phyloP scores from a whole-genome alignment of 1,140 invertebrate species.

The Sinella curviseta region DNA sequence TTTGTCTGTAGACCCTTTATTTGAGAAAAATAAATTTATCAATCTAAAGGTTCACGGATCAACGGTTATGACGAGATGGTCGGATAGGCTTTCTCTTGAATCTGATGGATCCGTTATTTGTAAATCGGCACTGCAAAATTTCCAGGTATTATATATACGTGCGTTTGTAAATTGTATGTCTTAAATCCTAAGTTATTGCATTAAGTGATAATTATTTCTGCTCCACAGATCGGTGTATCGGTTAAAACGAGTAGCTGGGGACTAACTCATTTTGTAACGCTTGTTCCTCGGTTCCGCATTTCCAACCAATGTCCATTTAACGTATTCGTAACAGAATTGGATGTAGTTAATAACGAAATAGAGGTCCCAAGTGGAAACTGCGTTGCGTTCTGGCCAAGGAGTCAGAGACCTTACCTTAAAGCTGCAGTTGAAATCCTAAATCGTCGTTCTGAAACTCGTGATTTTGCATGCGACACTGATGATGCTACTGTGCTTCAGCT shows the following conservation, averaged over 20 bases:
- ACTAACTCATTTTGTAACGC: slow-evolving; percentile 92
- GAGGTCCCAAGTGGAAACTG: slow-evolving; percentile 64
- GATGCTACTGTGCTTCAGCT: no score
- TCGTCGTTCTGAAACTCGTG: no score
- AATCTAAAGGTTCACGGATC: slow-evolving; percentile 67
- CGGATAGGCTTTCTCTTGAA: slow-evolving; percentile 94
- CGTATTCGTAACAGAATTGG: slow-evolving; percentile 77
- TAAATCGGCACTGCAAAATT: slow-evolving; percentile 55
- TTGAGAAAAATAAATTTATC: slow-evolving; percentile 90
- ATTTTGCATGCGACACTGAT: no score
- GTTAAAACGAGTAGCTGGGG: slow-evolving; percentile 87
- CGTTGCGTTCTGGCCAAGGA: slow-evolving; percentile 84
- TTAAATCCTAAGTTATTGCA: no score
- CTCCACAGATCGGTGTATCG: slow-evolving; percentile 81
- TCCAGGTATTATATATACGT: no score
- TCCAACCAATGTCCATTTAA: slow-evolving; percentile 78
- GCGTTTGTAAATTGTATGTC: no score
- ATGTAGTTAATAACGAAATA: slow-evolving; percentile 57
- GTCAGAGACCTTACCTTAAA: no score
- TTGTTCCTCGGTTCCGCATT: slow-evolving; percentile 92
- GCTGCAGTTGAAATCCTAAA: no score
- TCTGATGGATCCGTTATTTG: slow-evolving; percentile 90
- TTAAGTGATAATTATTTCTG: slow-evolving; percentile 70
- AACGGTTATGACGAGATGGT: slow-evolving; percentile 74
- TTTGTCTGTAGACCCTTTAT: slow-evolving; percentile 84